phyloP scores from a whole-genome alignment of 1,140 invertebrate species.

The Bombus affinis region DNA sequence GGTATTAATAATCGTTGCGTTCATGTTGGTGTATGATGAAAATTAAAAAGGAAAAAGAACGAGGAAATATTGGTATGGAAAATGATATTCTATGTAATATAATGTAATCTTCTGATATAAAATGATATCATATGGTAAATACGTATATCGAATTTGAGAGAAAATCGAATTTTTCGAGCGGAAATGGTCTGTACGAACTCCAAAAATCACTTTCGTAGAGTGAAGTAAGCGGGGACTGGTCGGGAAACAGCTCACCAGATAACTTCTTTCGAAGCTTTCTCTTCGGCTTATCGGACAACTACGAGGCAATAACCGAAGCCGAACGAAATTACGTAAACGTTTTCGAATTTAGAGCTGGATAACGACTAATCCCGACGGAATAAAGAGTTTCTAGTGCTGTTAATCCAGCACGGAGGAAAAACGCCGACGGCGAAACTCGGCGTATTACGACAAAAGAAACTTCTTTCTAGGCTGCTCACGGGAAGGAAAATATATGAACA shows the following conservation, averaged over 20 bases:
- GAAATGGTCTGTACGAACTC: not conserved
- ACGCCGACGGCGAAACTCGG: not conserved
- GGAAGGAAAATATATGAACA: not conserved
- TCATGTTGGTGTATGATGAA: too few species aligned
- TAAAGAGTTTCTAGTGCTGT: not conserved
- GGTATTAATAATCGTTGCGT: too few species aligned
- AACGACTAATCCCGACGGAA: not conserved
- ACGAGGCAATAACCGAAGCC: not conserved
- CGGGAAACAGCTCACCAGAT: not conserved
- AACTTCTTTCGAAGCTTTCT: slow-evolving; percentile 7
- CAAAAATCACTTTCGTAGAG: not conserved
- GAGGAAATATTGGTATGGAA: too few species aligned
- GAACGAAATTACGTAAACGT: slow-evolving; percentile 11
- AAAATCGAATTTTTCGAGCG: not conserved
- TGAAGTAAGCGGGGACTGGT: not conserved
- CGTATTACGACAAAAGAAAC: not conserved
- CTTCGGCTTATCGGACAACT: not conserved
- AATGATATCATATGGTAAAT: too few species aligned
- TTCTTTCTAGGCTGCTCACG: not conserved
- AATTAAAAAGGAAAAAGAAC: too few species aligned
- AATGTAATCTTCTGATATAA: too few species aligned
- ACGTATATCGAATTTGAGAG: too few species aligned
- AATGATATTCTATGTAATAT: too few species aligned
- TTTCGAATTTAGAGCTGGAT: slow-evolving; percentile 1
- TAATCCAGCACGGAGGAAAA: not conserved